A percentile compares a stretch with the other conserved stretches of the same genome.
Evolutionary conservation across 2,888 invertebrate genomes (phyloP).

Genomic region (Trissolcus japonicus): DNA sequence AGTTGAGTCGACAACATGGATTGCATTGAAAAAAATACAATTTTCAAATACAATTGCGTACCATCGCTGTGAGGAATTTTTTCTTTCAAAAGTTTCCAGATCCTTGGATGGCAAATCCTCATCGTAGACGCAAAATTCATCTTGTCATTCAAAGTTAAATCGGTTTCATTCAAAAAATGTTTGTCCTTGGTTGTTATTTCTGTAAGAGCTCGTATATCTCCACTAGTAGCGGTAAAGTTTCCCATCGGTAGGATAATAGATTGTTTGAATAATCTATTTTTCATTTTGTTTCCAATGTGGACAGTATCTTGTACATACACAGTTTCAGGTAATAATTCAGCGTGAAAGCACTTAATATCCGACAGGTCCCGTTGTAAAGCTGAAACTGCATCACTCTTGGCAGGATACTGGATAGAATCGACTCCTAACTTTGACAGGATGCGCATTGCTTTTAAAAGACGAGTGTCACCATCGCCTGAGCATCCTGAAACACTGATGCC

Average conservation of each 20-base stretch:
- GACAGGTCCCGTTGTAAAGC: not conserved
- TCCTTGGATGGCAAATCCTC: conserved; percentile 45
- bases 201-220: conserved; percentile 45
- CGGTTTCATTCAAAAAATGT: conserved; percentile 23
- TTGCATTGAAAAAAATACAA: conserved; percentile 54
- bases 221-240: conserved; percentile 54
- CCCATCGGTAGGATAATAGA: conserved; percentile 59
- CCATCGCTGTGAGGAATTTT: conserved; percentile 52
- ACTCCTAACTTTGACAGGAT: not conserved
- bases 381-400: not conserved
- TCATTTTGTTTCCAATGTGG: conserved; percentile 9
- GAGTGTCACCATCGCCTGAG: not conserved
- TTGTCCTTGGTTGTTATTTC: conserved; percentile 7
- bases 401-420: not conserved
- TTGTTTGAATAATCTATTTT: conserved; percentile 4
- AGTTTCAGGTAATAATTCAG: not conserved
- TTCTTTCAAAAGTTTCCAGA: conserved; percentile 51
- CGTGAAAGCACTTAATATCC: not conserved
- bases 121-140: conserved; percentile 62
- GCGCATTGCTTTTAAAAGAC: conserved; percentile 5
- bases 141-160: conserved; percentile 57
- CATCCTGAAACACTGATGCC: conserved; percentile 2
- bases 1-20: conserved; percentile 46
- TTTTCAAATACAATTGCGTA: conserved; percentile 60
- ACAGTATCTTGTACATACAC: conserved; percentile 6